These are phyloP conservation scores for Candoia aspera DNA, from an alignment of 2,113 vertebrate species.

Conservation along the genomic window DNA sequence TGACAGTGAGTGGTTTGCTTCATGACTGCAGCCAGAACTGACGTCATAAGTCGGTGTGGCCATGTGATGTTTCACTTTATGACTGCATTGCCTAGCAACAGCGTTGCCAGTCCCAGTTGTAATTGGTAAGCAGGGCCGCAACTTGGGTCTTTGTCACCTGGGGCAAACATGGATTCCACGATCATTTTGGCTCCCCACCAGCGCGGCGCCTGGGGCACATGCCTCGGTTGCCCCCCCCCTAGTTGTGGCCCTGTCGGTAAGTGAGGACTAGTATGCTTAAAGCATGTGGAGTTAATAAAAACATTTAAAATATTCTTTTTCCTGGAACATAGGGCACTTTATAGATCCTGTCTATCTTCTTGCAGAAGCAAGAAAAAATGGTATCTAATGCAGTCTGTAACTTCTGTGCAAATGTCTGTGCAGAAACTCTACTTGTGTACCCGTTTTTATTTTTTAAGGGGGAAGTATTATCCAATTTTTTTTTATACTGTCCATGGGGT, in stretches of 20 bases:
- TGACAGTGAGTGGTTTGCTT: background rate
- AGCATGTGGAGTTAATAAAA: background rate
- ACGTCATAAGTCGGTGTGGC: background rate
- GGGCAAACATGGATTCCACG: too few relatives aligned
- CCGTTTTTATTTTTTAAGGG: background rate
- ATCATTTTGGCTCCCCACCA: too few relatives aligned
- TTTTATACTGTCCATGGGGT: too few relatives aligned
- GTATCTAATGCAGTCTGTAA: background rate
- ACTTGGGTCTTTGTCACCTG: too few relatives aligned
- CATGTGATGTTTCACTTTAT: background rate
- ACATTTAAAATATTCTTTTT: background rate
- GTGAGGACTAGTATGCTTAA: background rate
- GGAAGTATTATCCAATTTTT: background rate
- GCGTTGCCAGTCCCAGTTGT: background rate
- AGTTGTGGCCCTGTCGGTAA: too few relatives aligned
- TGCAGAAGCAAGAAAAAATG: background rate
- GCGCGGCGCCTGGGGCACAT: too few relatives aligned
- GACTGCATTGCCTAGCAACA: background rate
- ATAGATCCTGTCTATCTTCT: background rate
- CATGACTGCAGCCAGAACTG: background rate
- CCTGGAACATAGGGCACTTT: background rate
- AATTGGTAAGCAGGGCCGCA: too few relatives aligned
- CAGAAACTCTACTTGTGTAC: background rate
- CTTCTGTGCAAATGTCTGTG: background rate
- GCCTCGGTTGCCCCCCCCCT: too few relatives aligned